Percentiles rank a stretch among this genome's conserved stretches.
Evolutionary conservation across 1,140 invertebrate species (phyloP).

Genomic region (Pseudomyrmex gracilis): DNA sequence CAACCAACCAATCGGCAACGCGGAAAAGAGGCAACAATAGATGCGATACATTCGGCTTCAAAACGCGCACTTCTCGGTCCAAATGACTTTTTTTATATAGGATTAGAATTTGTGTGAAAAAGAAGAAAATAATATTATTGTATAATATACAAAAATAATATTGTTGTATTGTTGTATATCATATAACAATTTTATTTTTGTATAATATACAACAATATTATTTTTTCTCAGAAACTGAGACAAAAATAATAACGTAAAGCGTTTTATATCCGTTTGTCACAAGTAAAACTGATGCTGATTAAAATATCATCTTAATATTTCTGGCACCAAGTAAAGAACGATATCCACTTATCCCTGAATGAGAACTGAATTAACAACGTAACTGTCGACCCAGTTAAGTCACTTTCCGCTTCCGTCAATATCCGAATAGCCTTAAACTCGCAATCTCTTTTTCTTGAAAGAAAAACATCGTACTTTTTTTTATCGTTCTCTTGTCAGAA

Average conservation of each 20-base stretch:
- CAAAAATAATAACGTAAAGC: too few relatives aligned
- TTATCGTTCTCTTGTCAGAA: constrained; percentile 7
- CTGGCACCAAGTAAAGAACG: neutral
- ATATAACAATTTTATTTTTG: too few relatives aligned
- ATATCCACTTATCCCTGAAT: constrained; percentile 1
- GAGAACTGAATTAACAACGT: constrained; percentile 43
- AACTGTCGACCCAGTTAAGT: constrained; percentile 14
- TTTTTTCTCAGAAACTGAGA: neutral
- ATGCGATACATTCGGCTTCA: too few relatives aligned
- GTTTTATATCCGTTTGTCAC: neutral
- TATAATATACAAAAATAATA: too few relatives aligned
- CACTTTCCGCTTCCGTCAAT: constrained; percentile 34
- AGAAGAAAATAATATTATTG: too few relatives aligned
- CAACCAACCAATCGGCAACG: too few relatives aligned
- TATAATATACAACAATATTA: constrained; percentile 1
- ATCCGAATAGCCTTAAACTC: constrained; percentile 25
- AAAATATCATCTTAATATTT: neutral
- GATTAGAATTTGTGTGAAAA: too few relatives aligned
- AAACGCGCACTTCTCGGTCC: too few relatives aligned
- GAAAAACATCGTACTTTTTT: neutral
- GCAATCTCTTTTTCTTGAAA: constrained; percentile 6
- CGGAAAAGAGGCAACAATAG: too few relatives aligned
- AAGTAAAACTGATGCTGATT: neutral
- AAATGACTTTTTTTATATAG: too few relatives aligned
- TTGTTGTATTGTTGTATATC: too few relatives aligned